A percentile compares a stretch with the other conserved stretches of the same genome.
Conservation (phyloP, 2,888 invertebrate genomes). For the Thelaira solivaga region DNA sequence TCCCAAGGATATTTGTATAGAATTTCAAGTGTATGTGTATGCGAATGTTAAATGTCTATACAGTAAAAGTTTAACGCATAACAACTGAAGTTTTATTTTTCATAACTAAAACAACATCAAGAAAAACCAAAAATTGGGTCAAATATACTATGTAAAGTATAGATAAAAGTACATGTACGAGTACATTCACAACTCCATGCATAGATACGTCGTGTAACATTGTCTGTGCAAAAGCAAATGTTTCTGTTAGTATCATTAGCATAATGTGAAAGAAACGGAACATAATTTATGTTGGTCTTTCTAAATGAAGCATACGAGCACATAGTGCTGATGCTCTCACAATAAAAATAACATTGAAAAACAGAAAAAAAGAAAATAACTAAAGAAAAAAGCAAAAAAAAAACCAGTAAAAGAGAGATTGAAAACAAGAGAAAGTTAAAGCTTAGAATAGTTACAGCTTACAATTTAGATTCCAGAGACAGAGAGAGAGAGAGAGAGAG, state of each 20-base stretch:
- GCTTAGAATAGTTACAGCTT: too few relatives aligned
- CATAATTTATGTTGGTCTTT: constrained; percentile 28
- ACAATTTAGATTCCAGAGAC: neutral
- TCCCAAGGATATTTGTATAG: constrained; percentile 35
- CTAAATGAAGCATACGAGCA: neutral
- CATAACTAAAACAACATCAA: neutral
- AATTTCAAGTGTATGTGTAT: constrained; percentile 43
- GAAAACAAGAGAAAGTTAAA: neutral
- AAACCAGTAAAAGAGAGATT: neutral
- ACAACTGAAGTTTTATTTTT: constrained; percentile 5
- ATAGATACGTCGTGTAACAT: neutral
- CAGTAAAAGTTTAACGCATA: constrained; percentile 5
- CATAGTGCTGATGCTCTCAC: neutral
- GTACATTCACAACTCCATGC: too few relatives aligned
- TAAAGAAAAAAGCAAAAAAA: neutral
- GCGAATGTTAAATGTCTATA: constrained; percentile 3
- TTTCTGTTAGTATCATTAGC: neutral
- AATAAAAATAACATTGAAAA: constrained; percentile 11
- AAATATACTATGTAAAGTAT: constrained; percentile 24
- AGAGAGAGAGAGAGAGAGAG: neutral
- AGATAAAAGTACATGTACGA: neutral
- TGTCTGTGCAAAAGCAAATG: neutral
- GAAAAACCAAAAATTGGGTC: constrained; percentile 56
- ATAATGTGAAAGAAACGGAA: neutral
- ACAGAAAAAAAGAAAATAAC: neutral